Evolutionary conservation across 2,113 vertebrate species (phyloP).

Genomic region (Etheostoma cragini): DNA sequence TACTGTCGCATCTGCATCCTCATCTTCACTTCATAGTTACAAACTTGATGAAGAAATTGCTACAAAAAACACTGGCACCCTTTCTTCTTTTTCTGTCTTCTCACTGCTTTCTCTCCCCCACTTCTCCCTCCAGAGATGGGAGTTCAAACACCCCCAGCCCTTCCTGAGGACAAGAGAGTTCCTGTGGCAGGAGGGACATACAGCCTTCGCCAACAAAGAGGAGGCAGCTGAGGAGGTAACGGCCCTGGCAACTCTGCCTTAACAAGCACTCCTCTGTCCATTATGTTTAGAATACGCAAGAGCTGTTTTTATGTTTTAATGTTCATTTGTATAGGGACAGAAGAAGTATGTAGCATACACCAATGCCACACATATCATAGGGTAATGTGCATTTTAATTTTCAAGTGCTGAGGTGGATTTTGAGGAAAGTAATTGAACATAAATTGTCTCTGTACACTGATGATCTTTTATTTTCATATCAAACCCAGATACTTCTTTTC

Average conservation of each 20-base stretch:
- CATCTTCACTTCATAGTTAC: neutral
- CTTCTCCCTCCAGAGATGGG: conserved; percentile 88
- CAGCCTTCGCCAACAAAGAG: conserved; percentile 93
- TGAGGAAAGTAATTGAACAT: no score
- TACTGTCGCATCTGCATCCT: neutral
- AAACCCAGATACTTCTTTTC: no score
- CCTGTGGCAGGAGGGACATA: conserved; percentile 98
- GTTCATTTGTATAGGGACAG: no score
- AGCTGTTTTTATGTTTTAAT: neutral
- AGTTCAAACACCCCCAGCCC: conserved; percentile 98
- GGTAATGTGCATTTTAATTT: no score
- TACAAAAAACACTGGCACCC: neutral
- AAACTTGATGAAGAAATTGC: neutral
- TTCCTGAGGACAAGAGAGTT: conserved; percentile 98
- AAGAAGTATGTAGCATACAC: no score
- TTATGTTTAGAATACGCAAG: neutral
- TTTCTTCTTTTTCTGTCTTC: neutral
- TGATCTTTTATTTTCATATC: no score
- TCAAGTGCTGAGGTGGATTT: neutral
- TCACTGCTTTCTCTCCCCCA: neutral
- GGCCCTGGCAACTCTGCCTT: neutral
- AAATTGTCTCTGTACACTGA: no score
- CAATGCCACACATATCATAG: no score
- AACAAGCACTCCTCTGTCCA: neutral
- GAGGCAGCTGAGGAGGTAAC: conserved; percentile 94